Base-by-base conservation (phyloP, 2,888 invertebrate genomes). In the Molorchus minor region DNA sequence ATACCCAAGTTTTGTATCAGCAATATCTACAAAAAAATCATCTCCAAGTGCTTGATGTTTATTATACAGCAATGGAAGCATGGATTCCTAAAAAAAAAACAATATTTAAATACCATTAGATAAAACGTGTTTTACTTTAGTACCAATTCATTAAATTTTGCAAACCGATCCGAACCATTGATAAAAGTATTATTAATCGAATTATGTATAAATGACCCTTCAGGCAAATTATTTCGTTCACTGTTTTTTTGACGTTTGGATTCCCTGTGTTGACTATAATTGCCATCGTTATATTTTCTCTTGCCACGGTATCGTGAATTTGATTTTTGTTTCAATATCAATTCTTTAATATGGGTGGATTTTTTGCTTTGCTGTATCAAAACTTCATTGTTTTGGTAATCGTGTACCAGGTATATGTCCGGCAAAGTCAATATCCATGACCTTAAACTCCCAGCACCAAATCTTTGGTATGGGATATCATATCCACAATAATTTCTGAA, bases 31-130 rank as follows among this genome's bases (percentile, higher is more conserved):
- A 52, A 75, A 72, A 58, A 75, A 74, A 58, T 74, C 75, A 62
- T 75, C 75, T 2, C 75, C 75, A 21, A 75, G 58, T 4, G 74
- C 75, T 58, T 75, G 75, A 66, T 75, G 74, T 19, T 70, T 74
- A n/a, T n/a, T n/a, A 55, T 75, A 75, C 44, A 75, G 70, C 4
- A 75, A 52, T 8, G 75, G 75, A 12, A 75, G 58, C 73, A 75
- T 74, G 21, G 65, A 63, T 64, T 75, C 73, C 75, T 75, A 51
- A 35, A 59, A 59, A 49, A 35, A 41, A 46, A 40, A 13, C 10
- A 52, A 38, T 35, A 5, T 20, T 5, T 36, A 19, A 16, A 19
- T 16, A 21, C 3, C 7, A 56, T 5, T 7, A 16, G 40, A 21
- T 15, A 49, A n/a, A n/a, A n/a, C n/a, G n/a, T n/a, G n/a, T n/a